Percentiles rank a stretch among this genome's conserved stretches.
Conservation (phyloP, 2,113 vertebrate species). For the Seriola aureovittata region DNA sequence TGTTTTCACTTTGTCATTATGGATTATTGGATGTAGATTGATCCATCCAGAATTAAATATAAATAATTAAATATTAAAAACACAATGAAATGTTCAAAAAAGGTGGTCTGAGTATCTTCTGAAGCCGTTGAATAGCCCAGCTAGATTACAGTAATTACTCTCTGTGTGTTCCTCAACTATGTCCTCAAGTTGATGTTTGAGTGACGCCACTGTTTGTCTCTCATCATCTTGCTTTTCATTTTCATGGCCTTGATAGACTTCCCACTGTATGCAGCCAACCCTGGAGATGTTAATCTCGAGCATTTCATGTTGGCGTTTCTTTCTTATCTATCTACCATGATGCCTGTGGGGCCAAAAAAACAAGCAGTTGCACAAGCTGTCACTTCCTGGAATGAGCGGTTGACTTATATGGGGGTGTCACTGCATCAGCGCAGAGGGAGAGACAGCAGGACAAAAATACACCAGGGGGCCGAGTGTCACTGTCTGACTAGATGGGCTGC, state of each 20-base stretch:
- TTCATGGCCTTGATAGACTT: not conserved
- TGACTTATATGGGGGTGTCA: slow-evolving; percentile 79
- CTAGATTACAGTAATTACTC: not conserved
- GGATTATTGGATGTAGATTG: not conserved
- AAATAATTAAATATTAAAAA: not conserved
- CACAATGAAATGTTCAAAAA: not conserved
- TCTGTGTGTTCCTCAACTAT: not conserved
- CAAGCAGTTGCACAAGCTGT: slow-evolving; percentile 60
- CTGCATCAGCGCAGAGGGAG: slow-evolving; percentile 48
- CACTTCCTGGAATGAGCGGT: slow-evolving; percentile 70
- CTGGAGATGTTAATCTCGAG: slow-evolving; percentile 47
- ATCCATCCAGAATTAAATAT: not conserved
- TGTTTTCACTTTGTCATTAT: not conserved
- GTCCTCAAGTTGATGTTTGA: not conserved
- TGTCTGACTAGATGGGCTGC: slow-evolving; percentile 49
- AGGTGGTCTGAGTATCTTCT: not conserved
- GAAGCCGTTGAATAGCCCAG: not conserved
- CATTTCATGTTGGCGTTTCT: slow-evolving; percentile 38
- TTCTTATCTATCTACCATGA: slow-evolving; percentile 29
- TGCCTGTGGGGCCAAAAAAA: slow-evolving; percentile 19
- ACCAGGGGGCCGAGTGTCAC: slow-evolving; percentile 60
- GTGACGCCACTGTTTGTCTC: not conserved
- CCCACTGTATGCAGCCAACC: not conserved
- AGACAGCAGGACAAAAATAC: slow-evolving; percentile 78
- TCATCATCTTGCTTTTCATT: not conserved